Conservation (phyloP, 2,113 vertebrate species). For the Prochilodus magdalenae region DNA sequence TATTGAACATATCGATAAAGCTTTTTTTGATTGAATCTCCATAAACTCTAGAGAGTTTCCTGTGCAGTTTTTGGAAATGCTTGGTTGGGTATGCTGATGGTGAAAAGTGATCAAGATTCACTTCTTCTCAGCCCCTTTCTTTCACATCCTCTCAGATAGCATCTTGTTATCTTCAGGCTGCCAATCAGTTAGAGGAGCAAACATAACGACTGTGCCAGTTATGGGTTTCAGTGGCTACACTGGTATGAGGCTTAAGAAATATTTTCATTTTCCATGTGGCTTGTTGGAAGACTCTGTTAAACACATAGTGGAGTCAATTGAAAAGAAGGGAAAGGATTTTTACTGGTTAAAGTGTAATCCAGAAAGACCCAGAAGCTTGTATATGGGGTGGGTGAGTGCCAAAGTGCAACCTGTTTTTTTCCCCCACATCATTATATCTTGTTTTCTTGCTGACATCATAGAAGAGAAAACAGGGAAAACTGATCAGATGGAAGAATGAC, state of each 20-base stretch:
- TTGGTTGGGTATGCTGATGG: not conserved
- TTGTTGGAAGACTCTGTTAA: not conserved
- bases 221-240: not conserved
- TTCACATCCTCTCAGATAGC: not conserved
- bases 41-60: not conserved
- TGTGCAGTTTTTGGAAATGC: not conserved
- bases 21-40: not conserved
- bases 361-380: not conserved
- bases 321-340: too few relatives aligned
- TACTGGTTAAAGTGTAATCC: not conserved
- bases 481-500: not conserved
- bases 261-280: conserved; percentile 1
- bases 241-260: not conserved
- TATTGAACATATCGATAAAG: not conserved
- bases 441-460: not conserved
- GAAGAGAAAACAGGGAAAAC: not conserved
- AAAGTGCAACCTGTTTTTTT: not conserved
- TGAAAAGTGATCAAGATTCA: not conserved
- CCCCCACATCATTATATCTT: not conserved
- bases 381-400: not conserved
- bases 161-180: not conserved
- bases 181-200: not conserved
- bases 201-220: not conserved
- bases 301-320: not conserved
- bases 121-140: not conserved